phyloP scores from a whole-genome alignment of 2,797 vertebrate genomes.

The Pogoniulus pusillus region DNA sequence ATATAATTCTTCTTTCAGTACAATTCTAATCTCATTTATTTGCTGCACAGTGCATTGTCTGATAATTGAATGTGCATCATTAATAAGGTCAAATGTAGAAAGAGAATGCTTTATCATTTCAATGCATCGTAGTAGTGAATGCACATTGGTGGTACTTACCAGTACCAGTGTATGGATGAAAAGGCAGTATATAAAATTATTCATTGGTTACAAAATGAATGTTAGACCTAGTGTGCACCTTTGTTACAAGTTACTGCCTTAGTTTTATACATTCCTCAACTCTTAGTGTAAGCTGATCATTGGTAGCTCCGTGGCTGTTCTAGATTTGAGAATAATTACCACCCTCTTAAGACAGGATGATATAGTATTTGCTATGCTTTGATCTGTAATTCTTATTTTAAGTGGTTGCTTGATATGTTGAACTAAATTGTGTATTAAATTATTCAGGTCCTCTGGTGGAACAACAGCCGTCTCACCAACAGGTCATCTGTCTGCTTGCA shows the following conservation, averaged over 20 bases:
- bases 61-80: not conserved
- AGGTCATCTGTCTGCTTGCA: slow-evolving; percentile 82
- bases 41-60: not conserved
- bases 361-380: not conserved
- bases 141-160: not conserved
- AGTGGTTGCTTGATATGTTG: not conserved
- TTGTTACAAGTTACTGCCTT: not conserved
- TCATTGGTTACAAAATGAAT: not conserved
- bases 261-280: not conserved
- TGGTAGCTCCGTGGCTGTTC: not conserved
- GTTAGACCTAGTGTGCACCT: not conserved
- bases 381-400: not conserved
- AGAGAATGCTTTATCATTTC: not conserved
- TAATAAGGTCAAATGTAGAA: not conserved
- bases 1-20: not conserved
- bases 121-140: not conserved
- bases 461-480: slow-evolving; percentile 83
- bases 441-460: slow-evolving; percentile 83
- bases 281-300: not conserved
- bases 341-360: not conserved
- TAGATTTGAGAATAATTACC: not conserved
- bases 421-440: not conserved
- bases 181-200: not conserved
- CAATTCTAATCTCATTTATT: not conserved
- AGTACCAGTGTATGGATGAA: not conserved